Evolutionary conservation across 1,140 invertebrate genomes (phyloP).

Genomic region (Semibalanus balanoides): DNA sequence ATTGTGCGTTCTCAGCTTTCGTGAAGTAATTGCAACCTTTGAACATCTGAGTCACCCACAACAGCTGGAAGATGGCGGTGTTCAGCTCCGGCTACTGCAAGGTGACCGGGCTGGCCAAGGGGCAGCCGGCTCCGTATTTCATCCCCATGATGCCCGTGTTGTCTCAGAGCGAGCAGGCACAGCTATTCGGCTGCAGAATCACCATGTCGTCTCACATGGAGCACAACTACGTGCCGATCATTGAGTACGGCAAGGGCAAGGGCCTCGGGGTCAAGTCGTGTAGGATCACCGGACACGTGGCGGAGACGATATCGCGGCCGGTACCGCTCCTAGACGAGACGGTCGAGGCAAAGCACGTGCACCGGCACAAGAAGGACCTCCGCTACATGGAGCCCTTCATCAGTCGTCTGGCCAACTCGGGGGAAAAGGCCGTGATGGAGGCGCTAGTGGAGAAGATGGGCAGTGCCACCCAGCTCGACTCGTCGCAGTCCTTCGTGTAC

Average conservation of each 20-base stretch:
- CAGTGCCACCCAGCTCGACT: background rate
- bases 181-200: background rate
- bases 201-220: background rate
- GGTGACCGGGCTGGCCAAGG: background rate
- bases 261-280: background rate
- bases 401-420: background rate
- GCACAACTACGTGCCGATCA: background rate
- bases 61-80: background rate
- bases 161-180: background rate
- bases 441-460: background rate
- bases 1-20: too few species aligned
- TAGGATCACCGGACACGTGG: background rate
- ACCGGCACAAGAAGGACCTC: background rate
- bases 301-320: background rate
- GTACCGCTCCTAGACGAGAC: background rate
- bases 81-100: slow-evolving; percentile 1
- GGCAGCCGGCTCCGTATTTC: background rate
- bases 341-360: background rate
- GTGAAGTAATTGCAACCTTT: background rate
- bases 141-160: background rate
- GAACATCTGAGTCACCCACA: background rate
- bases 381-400: slow-evolving; percentile 3
- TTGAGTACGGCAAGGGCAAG: background rate
- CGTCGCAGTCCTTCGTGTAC: background rate
- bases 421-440: background rate